Percentiles rank a stretch among this genome's conserved stretches.
phyloP scores from a whole-genome alignment of 2,113 vertebrate species.

The Telmatochromis sp. region DNA sequence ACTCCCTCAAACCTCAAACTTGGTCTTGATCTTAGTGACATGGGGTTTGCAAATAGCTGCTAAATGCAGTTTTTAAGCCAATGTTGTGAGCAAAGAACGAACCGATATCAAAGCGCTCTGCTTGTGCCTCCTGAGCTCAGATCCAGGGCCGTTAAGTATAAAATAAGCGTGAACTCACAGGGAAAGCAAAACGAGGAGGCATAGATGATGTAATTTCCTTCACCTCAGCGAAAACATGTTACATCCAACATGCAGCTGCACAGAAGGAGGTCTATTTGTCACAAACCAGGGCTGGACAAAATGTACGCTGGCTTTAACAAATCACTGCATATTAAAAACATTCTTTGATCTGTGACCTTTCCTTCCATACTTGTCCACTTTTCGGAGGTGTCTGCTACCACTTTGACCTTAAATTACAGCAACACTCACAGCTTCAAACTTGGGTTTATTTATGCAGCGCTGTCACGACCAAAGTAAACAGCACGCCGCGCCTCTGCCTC shows the following conservation, averaged over 20 bases:
- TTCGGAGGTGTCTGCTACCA: neutral
- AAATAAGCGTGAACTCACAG: conserved; percentile 12
- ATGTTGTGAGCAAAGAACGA: neutral
- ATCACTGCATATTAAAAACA: neutral
- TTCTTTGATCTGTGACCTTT: neutral
- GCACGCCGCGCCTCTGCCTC: neutral
- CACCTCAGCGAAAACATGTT: neutral
- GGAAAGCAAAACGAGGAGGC: neutral
- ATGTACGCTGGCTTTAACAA: neutral
- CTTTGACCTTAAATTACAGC: neutral
- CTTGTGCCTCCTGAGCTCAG: neutral
- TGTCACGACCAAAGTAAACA: neutral
- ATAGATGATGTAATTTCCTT: conserved; percentile 26
- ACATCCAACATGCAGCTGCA: neutral
- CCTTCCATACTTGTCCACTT: neutral
- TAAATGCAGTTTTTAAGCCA: neutral
- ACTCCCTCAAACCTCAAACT: neutral
- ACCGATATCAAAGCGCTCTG: neutral
- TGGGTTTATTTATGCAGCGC: neutral
- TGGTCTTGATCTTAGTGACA: neutral
- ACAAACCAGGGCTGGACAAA: neutral
- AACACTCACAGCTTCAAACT: neutral
- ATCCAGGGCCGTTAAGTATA: neutral
- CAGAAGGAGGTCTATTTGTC: neutral
- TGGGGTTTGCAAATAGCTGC: fast-evolving